A percentile compares a stretch with the other conserved stretches of the same genome.
These are phyloP conservation scores for Megalops cyprinoides DNA, from an alignment of 2,797 vertebrate genomes.

Conservation along the genomic window DNA sequence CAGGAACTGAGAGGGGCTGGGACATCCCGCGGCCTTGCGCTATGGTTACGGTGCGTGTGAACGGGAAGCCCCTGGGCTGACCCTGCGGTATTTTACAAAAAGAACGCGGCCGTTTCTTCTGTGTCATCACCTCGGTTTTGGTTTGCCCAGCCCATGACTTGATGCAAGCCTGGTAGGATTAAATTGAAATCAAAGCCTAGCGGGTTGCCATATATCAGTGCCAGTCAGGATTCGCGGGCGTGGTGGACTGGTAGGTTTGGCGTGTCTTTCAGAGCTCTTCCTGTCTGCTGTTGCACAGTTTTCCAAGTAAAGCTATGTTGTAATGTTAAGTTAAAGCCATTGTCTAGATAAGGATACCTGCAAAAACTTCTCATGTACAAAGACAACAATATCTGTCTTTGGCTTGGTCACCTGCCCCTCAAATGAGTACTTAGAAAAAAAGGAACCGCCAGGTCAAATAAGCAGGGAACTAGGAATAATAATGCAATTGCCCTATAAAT, in stretches of 20 bases:
- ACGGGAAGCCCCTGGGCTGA: background rate
- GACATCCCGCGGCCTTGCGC: background rate
- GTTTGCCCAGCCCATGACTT: background rate
- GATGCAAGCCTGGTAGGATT: background rate
- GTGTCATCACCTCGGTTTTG: too few species aligned
- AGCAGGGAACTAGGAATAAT: background rate
- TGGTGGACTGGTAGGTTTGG: background rate
- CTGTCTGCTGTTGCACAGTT: background rate
- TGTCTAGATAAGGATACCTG: background rate
- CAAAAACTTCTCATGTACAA: too few species aligned
- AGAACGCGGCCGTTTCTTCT: background rate
- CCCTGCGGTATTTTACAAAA: conserved; percentile 9
- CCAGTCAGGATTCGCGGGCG: background rate
- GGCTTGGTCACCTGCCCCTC: background rate
- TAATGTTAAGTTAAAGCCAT: background rate
- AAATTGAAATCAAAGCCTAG: background rate
- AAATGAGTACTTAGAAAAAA: background rate
- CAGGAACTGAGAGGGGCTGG: conserved; percentile 5
- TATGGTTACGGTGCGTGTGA: background rate
- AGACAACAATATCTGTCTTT: background rate
- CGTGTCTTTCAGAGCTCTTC: background rate
- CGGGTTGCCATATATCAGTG: background rate
- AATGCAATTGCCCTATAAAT: too few species aligned
- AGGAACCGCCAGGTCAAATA: background rate
- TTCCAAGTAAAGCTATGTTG: background rate